Conservation (phyloP, 1,140 invertebrate species). For the Apis cerana region DNA sequence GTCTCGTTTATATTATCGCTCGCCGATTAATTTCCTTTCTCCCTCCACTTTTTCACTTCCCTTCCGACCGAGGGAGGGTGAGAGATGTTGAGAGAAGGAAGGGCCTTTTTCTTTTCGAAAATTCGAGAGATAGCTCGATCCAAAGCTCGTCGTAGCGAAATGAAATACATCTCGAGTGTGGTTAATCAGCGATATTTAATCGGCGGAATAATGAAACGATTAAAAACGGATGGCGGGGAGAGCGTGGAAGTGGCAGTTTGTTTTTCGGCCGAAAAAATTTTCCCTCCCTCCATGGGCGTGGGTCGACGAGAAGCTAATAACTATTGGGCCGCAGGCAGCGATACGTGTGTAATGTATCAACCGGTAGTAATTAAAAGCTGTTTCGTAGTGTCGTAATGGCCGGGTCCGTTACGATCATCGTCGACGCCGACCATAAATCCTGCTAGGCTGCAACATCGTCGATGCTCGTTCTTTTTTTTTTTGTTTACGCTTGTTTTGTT, state of each 20-base stretch:
- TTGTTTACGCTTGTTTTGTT: not conserved
- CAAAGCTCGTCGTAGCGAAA: too few relatives aligned
- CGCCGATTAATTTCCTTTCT: constrained; percentile 4
- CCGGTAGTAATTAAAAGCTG: constrained; percentile 65
- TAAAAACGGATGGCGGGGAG: not conserved
- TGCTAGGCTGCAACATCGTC: constrained; percentile 15
- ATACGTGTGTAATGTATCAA: constrained; percentile 61
- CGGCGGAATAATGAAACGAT: not conserved
- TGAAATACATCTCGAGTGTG: too few relatives aligned
- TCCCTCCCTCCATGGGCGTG: not conserved
- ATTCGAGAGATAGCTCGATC: too few relatives aligned
- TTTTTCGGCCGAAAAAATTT: constrained; percentile 2
- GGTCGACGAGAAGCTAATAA: constrained; percentile 61
- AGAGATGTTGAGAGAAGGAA: too few relatives aligned
- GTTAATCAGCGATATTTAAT: too few relatives aligned
- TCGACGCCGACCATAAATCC: constrained; percentile 55
- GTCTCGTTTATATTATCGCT: not conserved
- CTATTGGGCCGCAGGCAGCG: constrained; percentile 38
- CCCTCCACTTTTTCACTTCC: too few relatives aligned
- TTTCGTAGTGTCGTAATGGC: constrained; percentile 60
- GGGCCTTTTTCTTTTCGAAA: too few relatives aligned
- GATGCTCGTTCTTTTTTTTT: not conserved
- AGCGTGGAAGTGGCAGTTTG: not conserved
- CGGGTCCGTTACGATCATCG: constrained; percentile 58
- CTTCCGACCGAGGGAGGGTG: too few relatives aligned